Conservation (phyloP, 2,888 invertebrate species). For the Leptinotarsa juncta region DNA sequence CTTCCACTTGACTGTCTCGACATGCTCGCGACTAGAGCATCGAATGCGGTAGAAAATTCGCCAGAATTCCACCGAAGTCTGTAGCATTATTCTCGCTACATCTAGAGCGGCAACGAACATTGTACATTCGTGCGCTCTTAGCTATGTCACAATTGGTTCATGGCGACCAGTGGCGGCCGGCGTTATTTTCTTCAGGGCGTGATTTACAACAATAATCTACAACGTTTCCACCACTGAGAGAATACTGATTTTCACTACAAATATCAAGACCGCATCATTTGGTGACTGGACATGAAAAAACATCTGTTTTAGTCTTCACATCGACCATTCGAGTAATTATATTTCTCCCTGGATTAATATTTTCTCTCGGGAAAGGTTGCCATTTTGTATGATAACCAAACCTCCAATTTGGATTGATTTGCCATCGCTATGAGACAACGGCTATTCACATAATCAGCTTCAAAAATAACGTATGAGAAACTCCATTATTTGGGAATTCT, state of each 20-base stretch:
- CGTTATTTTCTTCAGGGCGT: too few relatives aligned
- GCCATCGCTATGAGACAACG: not conserved
- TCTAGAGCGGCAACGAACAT: too few relatives aligned
- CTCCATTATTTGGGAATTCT: slow-evolving; percentile 10
- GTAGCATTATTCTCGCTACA: too few relatives aligned
- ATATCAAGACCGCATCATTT: slow-evolving; percentile 12
- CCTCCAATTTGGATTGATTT: not conserved
- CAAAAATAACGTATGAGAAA: slow-evolving; percentile 16
- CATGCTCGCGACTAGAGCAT: too few relatives aligned
- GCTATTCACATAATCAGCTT: not conserved
- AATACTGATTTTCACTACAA: slow-evolving; percentile 9
- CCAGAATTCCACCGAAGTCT: too few relatives aligned
- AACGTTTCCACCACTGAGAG: slow-evolving; percentile 4
- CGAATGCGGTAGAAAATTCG: too few relatives aligned
- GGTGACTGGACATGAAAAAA: slow-evolving; percentile 12
- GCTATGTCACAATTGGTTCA: too few relatives aligned
- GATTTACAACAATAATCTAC: not conserved
- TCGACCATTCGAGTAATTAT: slow-evolving; percentile 16
- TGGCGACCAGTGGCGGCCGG: too few relatives aligned
- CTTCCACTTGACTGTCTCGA: too few relatives aligned
- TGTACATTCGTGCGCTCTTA: too few relatives aligned
- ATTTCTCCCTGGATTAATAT: not conserved
- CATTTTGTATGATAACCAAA: not conserved
- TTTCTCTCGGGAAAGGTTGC: not conserved
- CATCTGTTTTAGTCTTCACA: slow-evolving; percentile 20